phyloP scores from a whole-genome alignment of 2,888 invertebrate genomes.

The Sepioteuthis lessoniana region DNA sequence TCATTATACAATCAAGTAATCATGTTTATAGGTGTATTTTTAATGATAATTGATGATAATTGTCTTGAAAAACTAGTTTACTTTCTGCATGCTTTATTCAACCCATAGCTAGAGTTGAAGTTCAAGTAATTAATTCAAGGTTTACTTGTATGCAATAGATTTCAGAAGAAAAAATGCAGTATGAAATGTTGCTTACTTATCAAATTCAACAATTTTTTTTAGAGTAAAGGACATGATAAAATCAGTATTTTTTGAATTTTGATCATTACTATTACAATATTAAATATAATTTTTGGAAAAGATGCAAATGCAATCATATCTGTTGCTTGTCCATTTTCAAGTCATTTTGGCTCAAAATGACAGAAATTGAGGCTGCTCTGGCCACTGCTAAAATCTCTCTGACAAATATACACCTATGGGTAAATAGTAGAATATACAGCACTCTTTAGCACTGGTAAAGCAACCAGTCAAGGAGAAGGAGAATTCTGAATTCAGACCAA shows the following conservation, averaged over 20 bases:
- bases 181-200: background rate
- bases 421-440: too few species aligned
- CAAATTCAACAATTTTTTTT: background rate
- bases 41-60: background rate
- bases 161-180: background rate
- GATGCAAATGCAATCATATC: background rate
- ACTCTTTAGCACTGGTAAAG: too few species aligned
- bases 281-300: background rate
- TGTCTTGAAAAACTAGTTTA: background rate
- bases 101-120: background rate
- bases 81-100: background rate
- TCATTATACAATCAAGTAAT: background rate
- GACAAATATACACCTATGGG: too few species aligned
- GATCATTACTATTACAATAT: background rate
- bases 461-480: too few species aligned
- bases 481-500: too few species aligned
- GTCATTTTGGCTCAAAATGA: background rate
- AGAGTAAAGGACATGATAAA: background rate
- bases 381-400: too few species aligned
- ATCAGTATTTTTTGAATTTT: background rate
- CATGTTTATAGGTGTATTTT: background rate
- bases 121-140: background rate
- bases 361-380: background rate
- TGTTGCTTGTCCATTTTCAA: background rate
- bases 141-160: background rate